A percentile compares a stretch with the other conserved stretches of the same genome.
phyloP scores from a whole-genome alignment of 2,113 vertebrate species.

The Seriola aureovittata region DNA sequence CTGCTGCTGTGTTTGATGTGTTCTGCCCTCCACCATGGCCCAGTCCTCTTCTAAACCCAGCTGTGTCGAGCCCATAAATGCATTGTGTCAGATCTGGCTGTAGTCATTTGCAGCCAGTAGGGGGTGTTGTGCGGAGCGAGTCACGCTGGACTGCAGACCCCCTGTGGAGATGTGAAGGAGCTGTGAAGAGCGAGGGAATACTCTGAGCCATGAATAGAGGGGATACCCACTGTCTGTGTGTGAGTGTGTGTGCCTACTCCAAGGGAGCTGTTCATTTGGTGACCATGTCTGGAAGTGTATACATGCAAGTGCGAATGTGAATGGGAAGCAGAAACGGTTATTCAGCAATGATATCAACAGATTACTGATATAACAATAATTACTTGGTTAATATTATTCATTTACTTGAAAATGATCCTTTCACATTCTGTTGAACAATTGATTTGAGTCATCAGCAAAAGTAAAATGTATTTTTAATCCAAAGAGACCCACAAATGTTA shows the following conservation, averaged over 20 bases:
- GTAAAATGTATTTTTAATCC: not conserved
- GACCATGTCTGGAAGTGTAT: constrained; percentile 19
- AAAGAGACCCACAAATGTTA: not conserved
- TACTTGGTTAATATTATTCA: not conserved
- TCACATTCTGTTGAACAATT: not conserved
- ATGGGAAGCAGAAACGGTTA: constrained; percentile 15
- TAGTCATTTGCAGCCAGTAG: constrained; percentile 70
- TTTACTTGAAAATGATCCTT: not conserved
- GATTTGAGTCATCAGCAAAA: not conserved
- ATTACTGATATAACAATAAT: not conserved
- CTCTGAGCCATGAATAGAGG: constrained; percentile 75
- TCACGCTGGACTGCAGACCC: constrained; percentile 62
- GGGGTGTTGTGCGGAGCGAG: constrained; percentile 66
- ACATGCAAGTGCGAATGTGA: constrained; percentile 1
- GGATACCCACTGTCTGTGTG: constrained; percentile 66
- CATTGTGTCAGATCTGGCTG: constrained; percentile 61
- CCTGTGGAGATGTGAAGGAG: constrained; percentile 80
- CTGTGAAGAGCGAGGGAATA: constrained; percentile 76
- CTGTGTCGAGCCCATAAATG: constrained; percentile 54
- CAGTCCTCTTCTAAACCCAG: constrained; percentile 71
- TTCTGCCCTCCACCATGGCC: constrained; percentile 62
- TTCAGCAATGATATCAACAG: constrained; percentile 16
- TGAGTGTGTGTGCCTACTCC: constrained; percentile 5
- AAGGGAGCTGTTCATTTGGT: constrained; percentile 41
- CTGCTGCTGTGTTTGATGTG: constrained; percentile 68